Evolutionary conservation across 2,113 vertebrate genomes (phyloP), one percentile per base, ranked within the genome.

Genomic region (Platichthys stellatus): DNA sequence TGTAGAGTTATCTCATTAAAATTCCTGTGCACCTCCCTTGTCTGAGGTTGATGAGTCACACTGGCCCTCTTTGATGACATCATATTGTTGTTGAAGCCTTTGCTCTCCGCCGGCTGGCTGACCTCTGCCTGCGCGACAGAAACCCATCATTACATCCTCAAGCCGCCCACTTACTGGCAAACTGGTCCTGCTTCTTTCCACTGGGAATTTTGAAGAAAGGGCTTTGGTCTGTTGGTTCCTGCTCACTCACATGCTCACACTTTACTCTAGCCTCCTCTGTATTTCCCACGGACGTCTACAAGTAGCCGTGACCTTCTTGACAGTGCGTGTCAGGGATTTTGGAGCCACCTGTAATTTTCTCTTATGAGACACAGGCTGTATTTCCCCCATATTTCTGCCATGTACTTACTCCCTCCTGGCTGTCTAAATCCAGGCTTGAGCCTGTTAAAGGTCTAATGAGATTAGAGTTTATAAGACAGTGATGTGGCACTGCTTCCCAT

Each of bases 11-110:
- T 86, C 63, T 86, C 81, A 82, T 88, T 89, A 87, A 93, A 88
- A 92, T 92, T 91, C 91, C 75, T 86, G 57, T 69, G 74, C 69
- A 67, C 78, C 81, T 89, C 88, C 82, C 74, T 85, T 28, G 66
- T 84, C 87, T 90, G 85, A 91, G 87, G 91, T 88, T 66, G 76
- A 74, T 92, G 92, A 94, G 85, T 93, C 93, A 93, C 79, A 43
- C 81, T 20, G 90, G 81, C 88, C 82, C 81, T 86, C 90, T 93
- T 90, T 93, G 92, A 94, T 95, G 92, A 95, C 91, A 85, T 93
- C 92, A 94, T 81, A 69, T 78, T 89, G 90, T 91, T 91, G 80
- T 86, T 31, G 75, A 83, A 85, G 85, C 82, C 84, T 83, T 78
- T 77, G 63, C 81, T 87, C 60, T 78, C 84, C 49, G 81, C 72